A percentile compares a stretch with the other conserved stretches of the same genome.
Conservation (phyloP, 2,888 invertebrate species). For the Eristalinus sepulchralis region DNA sequence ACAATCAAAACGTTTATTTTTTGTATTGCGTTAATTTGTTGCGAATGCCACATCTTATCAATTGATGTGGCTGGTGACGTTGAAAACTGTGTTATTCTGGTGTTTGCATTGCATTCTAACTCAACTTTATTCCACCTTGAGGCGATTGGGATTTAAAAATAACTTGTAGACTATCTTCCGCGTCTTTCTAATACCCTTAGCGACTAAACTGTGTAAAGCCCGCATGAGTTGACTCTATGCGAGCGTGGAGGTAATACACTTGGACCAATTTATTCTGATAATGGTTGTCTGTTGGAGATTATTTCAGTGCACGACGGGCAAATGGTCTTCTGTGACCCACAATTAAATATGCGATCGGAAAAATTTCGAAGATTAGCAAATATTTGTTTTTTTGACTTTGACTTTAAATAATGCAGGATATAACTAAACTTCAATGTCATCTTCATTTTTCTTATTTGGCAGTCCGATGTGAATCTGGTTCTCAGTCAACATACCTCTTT, state of each 20-base stretch:
- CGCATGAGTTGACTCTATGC: neutral
- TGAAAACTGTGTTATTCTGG: neutral
- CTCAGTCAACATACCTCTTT: no score
- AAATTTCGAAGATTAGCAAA: neutral
- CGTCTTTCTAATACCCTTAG: neutral
- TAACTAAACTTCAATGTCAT: no score
- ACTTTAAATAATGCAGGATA: no score
- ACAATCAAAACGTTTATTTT: neutral
- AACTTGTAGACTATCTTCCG: neutral
- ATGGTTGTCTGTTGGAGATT: neutral
- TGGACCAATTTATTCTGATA: neutral
- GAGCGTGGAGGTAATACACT: neutral
- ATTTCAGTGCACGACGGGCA: neutral
- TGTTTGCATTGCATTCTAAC: neutral
- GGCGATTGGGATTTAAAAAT: neutral
- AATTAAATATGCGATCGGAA: neutral
- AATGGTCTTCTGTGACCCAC: neutral
- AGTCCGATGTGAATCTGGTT: no score
- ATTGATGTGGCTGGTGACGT: neutral
- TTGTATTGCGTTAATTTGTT: neutral
- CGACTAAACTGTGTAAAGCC: neutral
- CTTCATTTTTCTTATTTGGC: no score
- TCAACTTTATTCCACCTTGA: constrained; percentile 11
- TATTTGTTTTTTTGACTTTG: neutral
- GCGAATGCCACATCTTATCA: neutral